phyloP scores from a whole-genome alignment of 2,113 vertebrate species.

The Pluvianellus socialis region DNA sequence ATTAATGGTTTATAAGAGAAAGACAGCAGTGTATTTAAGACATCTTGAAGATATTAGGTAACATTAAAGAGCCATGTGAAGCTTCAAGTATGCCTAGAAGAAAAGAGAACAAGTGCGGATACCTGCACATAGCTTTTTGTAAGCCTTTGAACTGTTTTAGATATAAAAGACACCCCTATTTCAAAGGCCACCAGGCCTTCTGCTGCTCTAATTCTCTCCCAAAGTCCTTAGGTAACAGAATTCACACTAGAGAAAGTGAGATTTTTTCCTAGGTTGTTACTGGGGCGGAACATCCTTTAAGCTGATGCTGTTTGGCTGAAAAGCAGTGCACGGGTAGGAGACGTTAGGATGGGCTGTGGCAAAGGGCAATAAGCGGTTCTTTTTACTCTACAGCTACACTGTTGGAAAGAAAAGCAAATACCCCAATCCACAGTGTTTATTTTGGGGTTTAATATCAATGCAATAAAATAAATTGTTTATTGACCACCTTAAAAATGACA shows the following conservation, averaged over 20 bases:
- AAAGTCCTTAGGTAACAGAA: not conserved
- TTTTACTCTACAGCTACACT: not conserved
- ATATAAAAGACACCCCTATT: conserved; percentile 31
- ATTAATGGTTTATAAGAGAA: conserved; percentile 34
- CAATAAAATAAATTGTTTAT: conserved; percentile 47
- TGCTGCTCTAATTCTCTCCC: conserved; percentile 27
- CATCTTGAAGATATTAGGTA: conserved; percentile 27
- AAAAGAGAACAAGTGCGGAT: conserved; percentile 49
- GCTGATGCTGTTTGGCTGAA: not conserved
- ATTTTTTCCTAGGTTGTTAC: not conserved
- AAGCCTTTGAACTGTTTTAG: conserved; percentile 53
- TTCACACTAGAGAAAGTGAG: not conserved
- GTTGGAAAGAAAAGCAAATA: not conserved
- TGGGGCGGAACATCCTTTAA: not conserved
- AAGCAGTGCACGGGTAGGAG: not conserved
- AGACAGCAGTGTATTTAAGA: conserved; percentile 35
- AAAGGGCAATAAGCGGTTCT: not conserved
- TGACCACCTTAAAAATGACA: conserved; percentile 17
- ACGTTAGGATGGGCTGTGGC: not conserved
- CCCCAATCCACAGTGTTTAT: not conserved
- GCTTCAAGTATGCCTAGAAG: conserved; percentile 42
- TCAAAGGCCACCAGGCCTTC: conserved; percentile 45
- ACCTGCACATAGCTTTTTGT: not conserved
- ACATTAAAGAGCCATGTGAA: conserved; percentile 55
- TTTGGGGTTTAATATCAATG: not conserved